Percentiles rank a stretch among this genome's conserved stretches.
Evolutionary conservation across 92 coral and sea anemone species (phyloP).

Genomic region (Phenganax stokvisi): DNA sequence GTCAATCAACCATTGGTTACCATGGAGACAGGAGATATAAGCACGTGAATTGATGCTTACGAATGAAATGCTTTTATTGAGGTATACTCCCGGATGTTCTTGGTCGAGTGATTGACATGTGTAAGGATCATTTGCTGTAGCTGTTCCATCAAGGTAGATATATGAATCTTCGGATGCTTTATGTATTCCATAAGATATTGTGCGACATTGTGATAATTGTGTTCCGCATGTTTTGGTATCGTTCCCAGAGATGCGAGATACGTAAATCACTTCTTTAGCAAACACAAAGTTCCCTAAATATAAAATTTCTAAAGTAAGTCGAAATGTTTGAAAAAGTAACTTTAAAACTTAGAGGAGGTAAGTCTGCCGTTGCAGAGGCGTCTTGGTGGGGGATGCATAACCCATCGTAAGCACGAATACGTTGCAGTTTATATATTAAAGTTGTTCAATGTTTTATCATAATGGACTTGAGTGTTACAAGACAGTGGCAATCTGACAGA

Average conservation of each 20-base stretch:
- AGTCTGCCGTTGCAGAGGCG: no score
- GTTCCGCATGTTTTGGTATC: conserved; percentile 30
- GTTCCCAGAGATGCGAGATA: conserved; percentile 33
- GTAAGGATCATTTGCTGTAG: conserved; percentile 19
- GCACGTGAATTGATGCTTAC: conserved; percentile 17
- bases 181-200: conserved; percentile 28
- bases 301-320: no score
- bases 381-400: no score
- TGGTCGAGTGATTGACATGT: conserved; percentile 25
- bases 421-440: no score
- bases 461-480: no score
- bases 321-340: no score
- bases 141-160: conserved; percentile 29
- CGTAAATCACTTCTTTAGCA: conserved; percentile 10
- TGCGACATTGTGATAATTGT: conserved; percentile 33
- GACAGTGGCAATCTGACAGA: no score
- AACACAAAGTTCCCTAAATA: background rate
- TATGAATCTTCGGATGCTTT: conserved; percentile 6
- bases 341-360: no score
- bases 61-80: conserved; percentile 20
- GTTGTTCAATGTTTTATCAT: no score
- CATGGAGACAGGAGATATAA: conserved; percentile 16
- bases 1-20: conserved; percentile 34
- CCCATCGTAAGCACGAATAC: no score
- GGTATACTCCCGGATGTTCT: conserved; percentile 33